These are phyloP conservation scores for Tethya wilhelma DNA, from an alignment of 37 sponge, comb jelly and placozoan species.

Conservation along the genomic window DNA sequence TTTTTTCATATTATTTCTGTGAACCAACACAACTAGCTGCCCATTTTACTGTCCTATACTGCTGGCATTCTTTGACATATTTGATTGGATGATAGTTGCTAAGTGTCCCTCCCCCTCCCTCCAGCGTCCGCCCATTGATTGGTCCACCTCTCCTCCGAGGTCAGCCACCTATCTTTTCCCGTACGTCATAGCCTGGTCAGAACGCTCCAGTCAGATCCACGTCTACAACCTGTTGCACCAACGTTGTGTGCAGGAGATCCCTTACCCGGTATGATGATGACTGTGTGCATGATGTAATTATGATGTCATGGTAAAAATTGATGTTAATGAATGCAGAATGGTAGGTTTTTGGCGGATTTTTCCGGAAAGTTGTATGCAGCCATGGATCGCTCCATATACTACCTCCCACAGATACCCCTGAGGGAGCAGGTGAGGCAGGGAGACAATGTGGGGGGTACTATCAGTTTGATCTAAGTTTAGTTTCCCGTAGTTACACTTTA, in stretches of 20 bases:
- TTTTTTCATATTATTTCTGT: not conserved
- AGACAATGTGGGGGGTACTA: not conserved
- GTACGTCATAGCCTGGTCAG: conserved; percentile 56
- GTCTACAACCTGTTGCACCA: conserved; percentile 69
- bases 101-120: not conserved
- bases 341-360: conserved; percentile 39
- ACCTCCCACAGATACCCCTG: conserved; percentile 53
- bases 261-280: conserved; percentile 22
- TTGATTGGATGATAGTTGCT: not conserved
- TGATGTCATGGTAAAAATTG: no score
- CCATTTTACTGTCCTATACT: not conserved
- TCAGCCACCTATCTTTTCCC: conserved; percentile 69
- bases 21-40: not conserved
- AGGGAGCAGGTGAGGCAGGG: conserved; percentile 57
- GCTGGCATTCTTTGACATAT: not conserved
- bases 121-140: conserved; percentile 57
- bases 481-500: not conserved
- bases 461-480: not conserved
- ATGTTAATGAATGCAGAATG: conserved; percentile 30
- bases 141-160: conserved; percentile 27
- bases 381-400: conserved; percentile 49
- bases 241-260: conserved; percentile 62
- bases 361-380: conserved; percentile 53
- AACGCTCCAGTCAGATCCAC: conserved; percentile 18
- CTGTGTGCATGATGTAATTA: not conserved